A percentile compares a stretch with the other conserved stretches of the same genome.
phyloP scores from a whole-genome alignment of 2,113 vertebrate genomes.

The Nothocercus nigrocapillus region DNA sequence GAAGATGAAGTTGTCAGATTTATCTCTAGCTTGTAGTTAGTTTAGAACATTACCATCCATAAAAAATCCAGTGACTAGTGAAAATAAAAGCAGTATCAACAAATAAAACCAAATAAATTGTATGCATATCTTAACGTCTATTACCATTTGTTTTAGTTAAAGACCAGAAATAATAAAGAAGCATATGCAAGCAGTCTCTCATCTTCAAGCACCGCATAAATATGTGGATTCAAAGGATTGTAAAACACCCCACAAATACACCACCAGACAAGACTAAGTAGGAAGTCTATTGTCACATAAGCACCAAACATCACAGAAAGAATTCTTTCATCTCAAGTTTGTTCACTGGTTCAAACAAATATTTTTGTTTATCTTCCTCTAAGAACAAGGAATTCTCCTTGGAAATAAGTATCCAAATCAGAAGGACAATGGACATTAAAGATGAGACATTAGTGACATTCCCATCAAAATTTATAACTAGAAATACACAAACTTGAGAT shows the following conservation, averaged over 20 bases:
- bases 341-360: background rate
- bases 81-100: background rate
- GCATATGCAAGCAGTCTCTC: background rate
- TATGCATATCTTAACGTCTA: background rate
- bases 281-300: background rate
- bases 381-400: background rate
- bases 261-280: background rate
- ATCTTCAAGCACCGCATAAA: background rate
- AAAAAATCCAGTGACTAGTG: background rate
- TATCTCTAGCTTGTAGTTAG: background rate
- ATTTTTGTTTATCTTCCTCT: background rate
- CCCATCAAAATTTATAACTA: background rate
- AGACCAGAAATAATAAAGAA: background rate
- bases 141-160: background rate
- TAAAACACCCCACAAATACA: background rate
- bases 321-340: background rate
- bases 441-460: background rate
- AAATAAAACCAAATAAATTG: background rate
- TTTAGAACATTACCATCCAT: background rate
- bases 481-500: background rate
- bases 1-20: background rate
- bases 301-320: background rate
- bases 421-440: background rate
- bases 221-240: background rate
- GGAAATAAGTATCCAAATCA: background rate